Conservation (phyloP, 2,797 vertebrate species). For the Sebastes iracundus region DNA sequence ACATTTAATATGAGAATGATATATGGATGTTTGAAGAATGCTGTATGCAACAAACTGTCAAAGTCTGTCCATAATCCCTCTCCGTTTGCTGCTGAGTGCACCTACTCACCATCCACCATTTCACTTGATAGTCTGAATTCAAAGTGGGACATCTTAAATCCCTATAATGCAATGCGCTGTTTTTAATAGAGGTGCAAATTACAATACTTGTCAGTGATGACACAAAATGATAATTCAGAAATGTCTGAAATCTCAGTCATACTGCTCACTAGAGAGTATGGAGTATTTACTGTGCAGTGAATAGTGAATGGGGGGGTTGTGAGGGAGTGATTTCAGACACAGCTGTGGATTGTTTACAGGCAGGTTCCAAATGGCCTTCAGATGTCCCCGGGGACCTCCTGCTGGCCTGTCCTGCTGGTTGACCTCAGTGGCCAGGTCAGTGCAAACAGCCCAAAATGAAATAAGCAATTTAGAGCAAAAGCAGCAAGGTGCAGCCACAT, state of each 20-base stretch:
- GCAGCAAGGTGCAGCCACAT: slow-evolving; percentile 1
- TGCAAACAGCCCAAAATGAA: not conserved
- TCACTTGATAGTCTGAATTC: not conserved
- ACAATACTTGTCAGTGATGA: not conserved
- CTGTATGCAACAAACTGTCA: not conserved
- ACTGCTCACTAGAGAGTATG: not conserved
- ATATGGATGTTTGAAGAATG: not conserved
- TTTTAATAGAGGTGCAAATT: not conserved
- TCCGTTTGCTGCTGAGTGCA: not conserved
- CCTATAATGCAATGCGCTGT: not conserved
- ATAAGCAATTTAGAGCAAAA: slow-evolving; percentile 2
- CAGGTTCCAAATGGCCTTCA: not conserved
- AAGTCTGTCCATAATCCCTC: not conserved
- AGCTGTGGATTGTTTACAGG: not conserved
- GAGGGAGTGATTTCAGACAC: not conserved
- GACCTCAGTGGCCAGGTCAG: not conserved
- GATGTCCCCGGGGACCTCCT: not conserved
- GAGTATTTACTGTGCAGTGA: not conserved
- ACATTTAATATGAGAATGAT: not conserved
- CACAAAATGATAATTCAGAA: not conserved
- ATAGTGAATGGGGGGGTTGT: not conserved
- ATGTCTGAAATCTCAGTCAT: not conserved
- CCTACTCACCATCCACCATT: not conserved
- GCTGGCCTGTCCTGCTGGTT: slow-evolving; percentile 3
- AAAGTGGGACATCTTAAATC: not conserved